Base-by-base conservation (phyloP, 2,888 invertebrate species). In the Calameuta filiformis region DNA sequence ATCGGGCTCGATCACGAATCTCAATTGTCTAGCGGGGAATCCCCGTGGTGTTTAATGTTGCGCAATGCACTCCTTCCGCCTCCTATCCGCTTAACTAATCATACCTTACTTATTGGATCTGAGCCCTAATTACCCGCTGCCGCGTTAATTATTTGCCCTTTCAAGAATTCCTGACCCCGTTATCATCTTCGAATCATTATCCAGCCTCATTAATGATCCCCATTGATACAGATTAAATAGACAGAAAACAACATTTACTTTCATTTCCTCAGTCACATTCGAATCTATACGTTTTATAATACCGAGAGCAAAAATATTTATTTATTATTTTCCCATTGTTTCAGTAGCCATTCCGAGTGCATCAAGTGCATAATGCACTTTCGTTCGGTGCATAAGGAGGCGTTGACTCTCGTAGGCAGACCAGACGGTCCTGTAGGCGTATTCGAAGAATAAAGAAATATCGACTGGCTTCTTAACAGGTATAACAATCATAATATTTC, bases 391-490 rank as follows among this genome's bases (percentile, higher is more conserved):
- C 69, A 69, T 69, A 33, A 68, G 75, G 40, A 77, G 77, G 71
- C 77, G 75, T 77, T 77, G 77, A 77, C 77, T 77, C 69, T 74
- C 37, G 77, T 77, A 77, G 77, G 77, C 56, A 37, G 77, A n/a
- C 77, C 77, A 77, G 77, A 77, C 77, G 40, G 77, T 23, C 75
- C 73, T 69, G 77, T 77, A 77, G 77, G 77, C 77, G 77, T 77
- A 74, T 73, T 74, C 31, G 35, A 71, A 30, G 75, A 71, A 75
- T n/a, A 69, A 77, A 9, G 69, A 77, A 74, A 77, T 77, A 77
- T 34, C 33, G 56, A 77, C 71, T 75, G 31, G 34, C 69, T 68
- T 35, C 74, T 73, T 73, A 40, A 40, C 40, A 40, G 40, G 15
- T 40, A 40, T 4, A 40, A 40, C 15, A 40, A 40, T 40, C 15